Base-by-base conservation (phyloP, 2,113 vertebrate genomes). In the Amblyornis subalaris region DNA sequence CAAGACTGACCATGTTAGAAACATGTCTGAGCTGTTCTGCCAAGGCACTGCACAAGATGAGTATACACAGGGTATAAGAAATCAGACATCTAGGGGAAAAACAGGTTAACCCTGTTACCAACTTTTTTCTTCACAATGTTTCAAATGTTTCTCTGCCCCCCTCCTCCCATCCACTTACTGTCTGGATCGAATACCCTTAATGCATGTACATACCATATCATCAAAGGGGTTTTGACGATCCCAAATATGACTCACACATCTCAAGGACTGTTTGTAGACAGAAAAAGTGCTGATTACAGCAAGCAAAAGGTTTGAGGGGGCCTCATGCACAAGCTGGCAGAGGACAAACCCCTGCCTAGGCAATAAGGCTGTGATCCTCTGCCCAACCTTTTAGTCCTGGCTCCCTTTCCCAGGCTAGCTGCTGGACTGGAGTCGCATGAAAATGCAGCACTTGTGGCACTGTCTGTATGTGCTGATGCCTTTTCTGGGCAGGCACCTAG, bases 341-440 rank as follows among this genome's bases (percentile, higher is more conserved):
- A 74, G 44, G 42, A 85, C 33, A 73, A 83, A 35, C 4, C 19
- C 23, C 67, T 91, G 75, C 58, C 50, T 36, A 61, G 38, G 71
- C 78, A 95, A 38, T 76, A 73, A 60, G 50, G 35, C 81, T 95
- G 62, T 89, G 90, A 96, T 88, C 77, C 70, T 9, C 2, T 85
- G 85, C 77, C 89, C 88, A 91, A 85, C 26, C 61, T 89, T 95
- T 91, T 80, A 91, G 61, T 44, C 65, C 53, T 71, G 26, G 14
- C 67, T 90, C 40, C 75, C 17, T 89, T 96, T 94, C 89, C 89
- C 93, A 94, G 87, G 76, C 84, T 61, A 80, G 54, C 55, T 1
- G 2, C 13, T 3, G 44, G 81, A 78, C 61, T 71, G 55, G 65
- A 89, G 84, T 47, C 0, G 9, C 80, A 86, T 40, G 69, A 91